phyloP scores from a whole-genome alignment of 2,113 vertebrate species.

The Mobula birostris region DNA sequence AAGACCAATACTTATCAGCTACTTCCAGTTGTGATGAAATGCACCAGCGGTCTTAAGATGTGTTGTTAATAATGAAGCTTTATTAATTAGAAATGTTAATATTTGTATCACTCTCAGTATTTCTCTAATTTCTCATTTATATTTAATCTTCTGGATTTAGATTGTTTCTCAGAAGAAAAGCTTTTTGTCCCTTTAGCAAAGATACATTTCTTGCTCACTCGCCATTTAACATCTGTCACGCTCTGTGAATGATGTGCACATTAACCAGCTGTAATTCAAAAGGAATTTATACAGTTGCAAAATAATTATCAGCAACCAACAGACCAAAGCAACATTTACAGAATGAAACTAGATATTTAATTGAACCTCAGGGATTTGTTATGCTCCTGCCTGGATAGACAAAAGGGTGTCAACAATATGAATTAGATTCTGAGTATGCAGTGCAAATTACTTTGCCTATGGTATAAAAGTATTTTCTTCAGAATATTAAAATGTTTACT shows the following conservation, averaged over 20 bases:
- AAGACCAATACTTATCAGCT: not conserved
- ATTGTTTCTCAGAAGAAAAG: not conserved
- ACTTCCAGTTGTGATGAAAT: not conserved
- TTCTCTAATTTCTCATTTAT: not conserved
- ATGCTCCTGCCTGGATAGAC: not conserved
- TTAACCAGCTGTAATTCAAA: slow-evolving; percentile 16
- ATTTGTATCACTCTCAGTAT: not conserved
- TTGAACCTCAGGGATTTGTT: not conserved
- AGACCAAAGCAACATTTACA: not conserved
- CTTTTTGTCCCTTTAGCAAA: not conserved
- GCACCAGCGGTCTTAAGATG: not conserved
- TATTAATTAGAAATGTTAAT: not conserved
- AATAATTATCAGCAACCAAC: slow-evolving; percentile 5
- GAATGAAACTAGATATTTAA: slow-evolving; percentile 5
- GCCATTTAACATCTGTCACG: not conserved
- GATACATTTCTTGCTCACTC: not conserved
- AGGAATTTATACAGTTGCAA: not conserved
- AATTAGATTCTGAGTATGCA: not conserved
- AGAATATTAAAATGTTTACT: not conserved
- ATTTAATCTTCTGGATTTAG: not conserved
- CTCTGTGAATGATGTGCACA: slow-evolving; percentile 12
- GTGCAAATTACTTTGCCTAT: not conserved
- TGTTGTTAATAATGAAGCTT: not conserved
- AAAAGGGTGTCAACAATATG: not conserved
- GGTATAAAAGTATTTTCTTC: not conserved